phyloP scores from a whole-genome alignment of 1,140 invertebrate genomes.

The Bilobella aurantiaca region DNA sequence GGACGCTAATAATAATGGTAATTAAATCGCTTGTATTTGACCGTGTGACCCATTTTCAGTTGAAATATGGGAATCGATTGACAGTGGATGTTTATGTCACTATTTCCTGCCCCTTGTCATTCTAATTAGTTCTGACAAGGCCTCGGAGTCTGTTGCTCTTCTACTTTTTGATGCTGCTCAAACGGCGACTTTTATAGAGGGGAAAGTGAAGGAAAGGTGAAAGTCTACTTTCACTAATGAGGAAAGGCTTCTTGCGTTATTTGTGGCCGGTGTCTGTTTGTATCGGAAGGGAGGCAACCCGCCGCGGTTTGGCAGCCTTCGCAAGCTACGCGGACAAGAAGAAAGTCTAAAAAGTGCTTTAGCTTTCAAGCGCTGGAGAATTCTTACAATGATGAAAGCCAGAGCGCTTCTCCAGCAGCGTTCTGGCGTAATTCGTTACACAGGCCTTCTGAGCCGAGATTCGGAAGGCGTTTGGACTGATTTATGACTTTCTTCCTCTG shows the following conservation, averaged over 20 bases:
- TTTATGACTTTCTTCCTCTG: not conserved
- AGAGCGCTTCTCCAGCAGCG: too few species aligned
- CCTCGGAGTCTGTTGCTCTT: not conserved
- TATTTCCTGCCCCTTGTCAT: not conserved
- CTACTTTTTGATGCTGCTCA: not conserved
- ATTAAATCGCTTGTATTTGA: too few species aligned
- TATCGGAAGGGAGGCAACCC: not conserved
- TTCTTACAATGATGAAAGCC: too few species aligned
- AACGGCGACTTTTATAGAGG: not conserved
- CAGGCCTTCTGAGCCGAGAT: too few species aligned
- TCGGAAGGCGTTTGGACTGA: not conserved
- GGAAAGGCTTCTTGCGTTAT: not conserved
- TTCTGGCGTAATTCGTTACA: too few species aligned
- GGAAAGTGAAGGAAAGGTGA: not conserved
- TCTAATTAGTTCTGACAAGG: not conserved
- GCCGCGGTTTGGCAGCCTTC: too few species aligned
- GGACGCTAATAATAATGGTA: too few species aligned
- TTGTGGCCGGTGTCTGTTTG: not conserved
- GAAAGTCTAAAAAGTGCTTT: too few species aligned
- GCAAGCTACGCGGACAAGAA: too few species aligned
- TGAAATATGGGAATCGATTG: too few species aligned
- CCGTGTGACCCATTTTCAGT: too few species aligned
- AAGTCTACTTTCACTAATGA: not conserved
- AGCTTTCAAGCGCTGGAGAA: too few species aligned
- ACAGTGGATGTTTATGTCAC: not conserved